phyloP scores from a whole-genome alignment of 1,140 invertebrate species.

The Caenorhabditis inopinata region DNA sequence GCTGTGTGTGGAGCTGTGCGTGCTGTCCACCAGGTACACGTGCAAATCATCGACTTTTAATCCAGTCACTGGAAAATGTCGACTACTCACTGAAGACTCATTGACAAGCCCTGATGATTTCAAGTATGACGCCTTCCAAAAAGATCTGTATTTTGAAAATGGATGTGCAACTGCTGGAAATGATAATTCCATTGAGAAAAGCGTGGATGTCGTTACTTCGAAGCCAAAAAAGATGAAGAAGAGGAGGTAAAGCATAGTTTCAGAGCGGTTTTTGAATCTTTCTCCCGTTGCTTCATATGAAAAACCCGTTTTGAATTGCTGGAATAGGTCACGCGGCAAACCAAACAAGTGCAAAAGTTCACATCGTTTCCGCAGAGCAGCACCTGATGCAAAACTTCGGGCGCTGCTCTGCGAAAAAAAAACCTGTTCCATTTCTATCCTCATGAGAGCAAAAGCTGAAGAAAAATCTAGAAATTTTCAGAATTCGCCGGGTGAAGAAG shows the following conservation, averaged over 20 bases:
- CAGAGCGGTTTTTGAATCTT: too few species aligned
- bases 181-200: neutral
- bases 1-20: slow-evolving; percentile 46
- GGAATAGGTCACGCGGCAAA: too few species aligned
- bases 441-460: too few species aligned
- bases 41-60: slow-evolving; percentile 37
- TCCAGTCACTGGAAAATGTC: slow-evolving; percentile 33
- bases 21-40: slow-evolving; percentile 37
- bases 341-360: too few species aligned
- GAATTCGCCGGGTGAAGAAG: neutral
- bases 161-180: slow-evolving; percentile 28
- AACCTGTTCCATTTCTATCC: too few species aligned
- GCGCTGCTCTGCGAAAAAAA: too few species aligned
- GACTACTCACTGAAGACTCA: slow-evolving; percentile 43
- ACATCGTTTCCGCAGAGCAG: too few species aligned
- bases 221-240: slow-evolving; percentile 12
- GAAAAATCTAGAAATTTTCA: too few species aligned
- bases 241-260: too few species aligned
- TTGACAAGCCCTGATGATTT: slow-evolving; percentile 33
- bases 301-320: too few species aligned
- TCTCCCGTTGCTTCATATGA: too few species aligned
- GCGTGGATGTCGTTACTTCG: neutral
- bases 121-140: slow-evolving; percentile 15
- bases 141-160: slow-evolving; percentile 49
- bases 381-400: too few species aligned